Evolutionary conservation across 2,888 invertebrate species (phyloP).

Genomic region (Pyrocoelia pectoralis): DNA sequence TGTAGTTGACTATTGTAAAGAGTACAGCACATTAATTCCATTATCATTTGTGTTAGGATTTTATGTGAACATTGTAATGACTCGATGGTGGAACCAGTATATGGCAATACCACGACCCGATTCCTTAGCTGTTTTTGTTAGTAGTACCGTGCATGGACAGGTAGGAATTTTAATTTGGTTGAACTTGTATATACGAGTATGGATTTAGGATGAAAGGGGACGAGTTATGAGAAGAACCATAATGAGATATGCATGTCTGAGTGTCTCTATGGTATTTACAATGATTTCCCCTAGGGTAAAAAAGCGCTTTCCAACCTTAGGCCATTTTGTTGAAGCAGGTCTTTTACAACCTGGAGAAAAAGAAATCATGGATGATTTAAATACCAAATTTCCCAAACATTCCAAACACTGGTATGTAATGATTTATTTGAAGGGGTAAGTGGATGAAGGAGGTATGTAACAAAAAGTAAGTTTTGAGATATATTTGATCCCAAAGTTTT

Average conservation of each 20-base stretch:
- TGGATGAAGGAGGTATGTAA: neutral
- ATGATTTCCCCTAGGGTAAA: constrained; percentile 89
- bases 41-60: constrained; percentile 93
- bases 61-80: constrained; percentile 92
- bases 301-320: constrained; percentile 84
- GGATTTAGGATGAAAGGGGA: constrained; percentile 76
- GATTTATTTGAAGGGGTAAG: constrained; percentile 4
- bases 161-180: constrained; percentile 54
- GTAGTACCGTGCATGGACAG: constrained; percentile 83
- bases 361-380: constrained; percentile 78
- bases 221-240: constrained; percentile 84
- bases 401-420: constrained; percentile 81
- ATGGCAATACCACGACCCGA: constrained; percentile 86
- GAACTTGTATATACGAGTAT: constrained; percentile 15
- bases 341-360: constrained; percentile 83
- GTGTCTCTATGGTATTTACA: constrained; percentile 86
- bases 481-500: too few species aligned
- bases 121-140: constrained; percentile 85
- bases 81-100: constrained; percentile 92
- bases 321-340: constrained; percentile 86
- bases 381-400: constrained; percentile 82
- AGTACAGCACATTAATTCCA: constrained; percentile 88
- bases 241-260: constrained; percentile 84
- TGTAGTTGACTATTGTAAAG: constrained; percentile 84
- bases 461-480: neutral